phyloP scores from a whole-genome alignment of 2,888 invertebrate genomes.

The Dasypogon diadema region DNA sequence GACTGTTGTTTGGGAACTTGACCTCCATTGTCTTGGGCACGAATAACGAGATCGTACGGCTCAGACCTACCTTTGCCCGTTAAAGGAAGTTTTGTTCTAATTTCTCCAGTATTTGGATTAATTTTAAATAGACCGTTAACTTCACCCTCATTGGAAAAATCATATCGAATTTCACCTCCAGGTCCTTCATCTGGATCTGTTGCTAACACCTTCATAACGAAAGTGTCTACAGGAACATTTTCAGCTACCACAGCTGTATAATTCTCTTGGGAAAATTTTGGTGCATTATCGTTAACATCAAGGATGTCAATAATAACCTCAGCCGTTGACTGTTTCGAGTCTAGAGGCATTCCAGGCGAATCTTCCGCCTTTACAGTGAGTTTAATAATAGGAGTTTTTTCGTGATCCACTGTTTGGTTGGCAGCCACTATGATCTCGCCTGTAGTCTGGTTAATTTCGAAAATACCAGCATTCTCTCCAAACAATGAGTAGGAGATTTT shows the following conservation, averaged over 20 bases:
- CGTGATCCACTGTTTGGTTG: slow-evolving; percentile 79
- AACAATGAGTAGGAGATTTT: slow-evolving; percentile 78
- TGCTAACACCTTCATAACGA: slow-evolving; percentile 78
- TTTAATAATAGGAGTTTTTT: slow-evolving; percentile 77
- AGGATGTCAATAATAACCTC: slow-evolving; percentile 77
- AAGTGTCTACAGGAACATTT: slow-evolving; percentile 76
- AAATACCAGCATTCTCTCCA: slow-evolving; percentile 80
- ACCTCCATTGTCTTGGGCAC: slow-evolving; percentile 78
- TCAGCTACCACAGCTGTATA: slow-evolving; percentile 83
- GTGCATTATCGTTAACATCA: slow-evolving; percentile 85
- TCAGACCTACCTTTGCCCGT: slow-evolving; percentile 83
- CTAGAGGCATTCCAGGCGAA: slow-evolving; percentile 77
- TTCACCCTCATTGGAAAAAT: slow-evolving; percentile 80
- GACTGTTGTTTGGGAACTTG: slow-evolving; percentile 69
- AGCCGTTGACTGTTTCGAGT: slow-evolving; percentile 75
- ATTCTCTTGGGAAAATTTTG: slow-evolving; percentile 74
- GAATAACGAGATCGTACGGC: slow-evolving; percentile 77
- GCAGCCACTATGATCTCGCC: slow-evolving; percentile 77
- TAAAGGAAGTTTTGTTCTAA: slow-evolving; percentile 75
- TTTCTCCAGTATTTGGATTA: slow-evolving; percentile 75
- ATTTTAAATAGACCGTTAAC: slow-evolving; percentile 79
- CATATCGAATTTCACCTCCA: slow-evolving; percentile 79
- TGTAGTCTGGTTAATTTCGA: slow-evolving; percentile 77
- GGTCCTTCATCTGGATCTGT: slow-evolving; percentile 82
- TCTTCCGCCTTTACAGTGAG: slow-evolving; percentile 82